Base-by-base conservation (phyloP, 2,113 vertebrate species). In the Psophia crepitans region DNA sequence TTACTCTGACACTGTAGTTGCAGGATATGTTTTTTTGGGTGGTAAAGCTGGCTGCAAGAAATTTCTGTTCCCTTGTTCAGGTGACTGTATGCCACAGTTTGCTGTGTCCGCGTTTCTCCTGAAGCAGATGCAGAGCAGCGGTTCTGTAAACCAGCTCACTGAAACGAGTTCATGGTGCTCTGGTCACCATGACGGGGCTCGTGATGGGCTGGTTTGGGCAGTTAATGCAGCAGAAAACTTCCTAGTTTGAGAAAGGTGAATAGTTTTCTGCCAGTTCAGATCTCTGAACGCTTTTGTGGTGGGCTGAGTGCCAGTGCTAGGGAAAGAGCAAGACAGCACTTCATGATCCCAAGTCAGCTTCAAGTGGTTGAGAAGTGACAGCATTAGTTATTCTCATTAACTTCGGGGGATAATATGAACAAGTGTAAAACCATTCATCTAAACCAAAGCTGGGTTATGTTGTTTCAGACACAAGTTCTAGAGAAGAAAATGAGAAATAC, bases 101-200 rank as follows among this genome's bases (percentile, higher is more conserved):
- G 41, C 57, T 15, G 16, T 56, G 73, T 39, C 14, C 13, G 1
- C 0, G 0, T 43, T 90, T 70, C 56, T 51, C 44, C 54, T 51
- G 56, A 24, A 41, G 80, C 63, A 44, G 57, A 70, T 49, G 53
- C 4, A 28, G 82, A 75, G 61, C 73, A 12, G 51, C 26, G 51
- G 43, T 8, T 18, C 44, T 39, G 66, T 22, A 43, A 5, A 12
- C 13, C 53, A 43, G 58, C 54, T 82, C 74, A 5, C 54, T 4
- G 1, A 15, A 12, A 17, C 1, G 18, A 41, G 60, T 37, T n/a
- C 43, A 11, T 9, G 24, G 33, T 58, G 63, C 24, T 1, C 56
- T 68, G 49, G 2, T 24, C 37, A 46, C 35, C 35, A 19, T 33
- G 16, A 22, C 0, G 1, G 20, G 51, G 27, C 21, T 77, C 0